These are phyloP conservation scores for Chaenogobius annularis DNA, from an alignment of 2,113 vertebrate species.

Conservation along the genomic window DNA sequence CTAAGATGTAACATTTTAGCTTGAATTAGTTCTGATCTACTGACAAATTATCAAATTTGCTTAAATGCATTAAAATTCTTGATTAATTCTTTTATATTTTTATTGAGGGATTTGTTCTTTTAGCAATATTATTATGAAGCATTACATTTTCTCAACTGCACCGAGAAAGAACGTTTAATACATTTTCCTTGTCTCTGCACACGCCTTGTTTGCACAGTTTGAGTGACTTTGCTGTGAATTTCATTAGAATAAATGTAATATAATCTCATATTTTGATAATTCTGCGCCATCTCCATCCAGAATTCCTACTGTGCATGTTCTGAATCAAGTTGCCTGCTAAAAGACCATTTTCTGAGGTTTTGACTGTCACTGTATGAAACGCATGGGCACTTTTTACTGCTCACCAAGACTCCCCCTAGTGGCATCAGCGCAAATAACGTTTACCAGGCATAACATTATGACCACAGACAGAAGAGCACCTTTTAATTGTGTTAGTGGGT, in stretches of 20 bases:
- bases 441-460: neutral
- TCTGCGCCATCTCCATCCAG: constrained; percentile 57
- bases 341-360: constrained; percentile 52
- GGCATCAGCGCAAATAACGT: constrained; percentile 50
- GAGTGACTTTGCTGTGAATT: constrained; percentile 22
- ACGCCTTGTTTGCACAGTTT: constrained; percentile 46
- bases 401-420: constrained; percentile 30
- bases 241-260: constrained; percentile 16
- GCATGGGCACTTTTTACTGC: constrained; percentile 62
- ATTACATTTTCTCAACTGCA: neutral
- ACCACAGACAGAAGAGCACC: neutral
- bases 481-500: neutral
- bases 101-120: neutral
- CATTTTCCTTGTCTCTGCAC: constrained; percentile 34
- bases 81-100: too few species aligned
- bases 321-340: constrained; percentile 76
- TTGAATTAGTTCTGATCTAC: too few species aligned
- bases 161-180: neutral
- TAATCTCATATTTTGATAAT: constrained; percentile 3
- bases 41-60: too few species aligned
- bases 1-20: too few species aligned
- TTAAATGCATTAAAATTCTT: neutral
- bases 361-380: constrained; percentile 62
- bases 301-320: constrained; percentile 83
- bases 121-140: neutral